Percentiles rank a stretch among this genome's conserved stretches.
These are phyloP conservation scores for Helobdella robusta DNA, from an alignment of 2,888 invertebrate species.

Conservation along the genomic window DNA sequence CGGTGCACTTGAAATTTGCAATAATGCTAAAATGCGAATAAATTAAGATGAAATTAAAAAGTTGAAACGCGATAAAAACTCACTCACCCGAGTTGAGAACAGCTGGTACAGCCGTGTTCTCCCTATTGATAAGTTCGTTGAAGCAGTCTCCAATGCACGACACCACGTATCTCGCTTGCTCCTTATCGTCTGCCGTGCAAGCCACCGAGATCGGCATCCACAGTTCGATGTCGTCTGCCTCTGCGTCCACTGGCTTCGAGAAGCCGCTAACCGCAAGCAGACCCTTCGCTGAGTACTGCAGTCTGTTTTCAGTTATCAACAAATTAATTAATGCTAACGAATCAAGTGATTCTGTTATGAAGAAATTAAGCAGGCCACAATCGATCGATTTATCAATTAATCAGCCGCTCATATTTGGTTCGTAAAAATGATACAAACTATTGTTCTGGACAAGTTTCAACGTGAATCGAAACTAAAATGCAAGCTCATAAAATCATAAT, in stretches of 20 bases:
- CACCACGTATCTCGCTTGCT: slow-evolving; percentile 59
- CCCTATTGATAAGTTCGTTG: not conserved
- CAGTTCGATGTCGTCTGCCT: slow-evolving; percentile 53
- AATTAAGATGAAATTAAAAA: not conserved
- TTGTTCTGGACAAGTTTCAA: no score
- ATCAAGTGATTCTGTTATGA: no score
- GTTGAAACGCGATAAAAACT: not conserved
- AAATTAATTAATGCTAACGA: no score
- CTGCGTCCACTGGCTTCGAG: slow-evolving; percentile 68
- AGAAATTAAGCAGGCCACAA: no score
- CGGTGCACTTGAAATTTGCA: not conserved
- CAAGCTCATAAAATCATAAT: no score
- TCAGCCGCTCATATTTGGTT: no score
- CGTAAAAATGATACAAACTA: no score
- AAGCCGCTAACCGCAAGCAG: slow-evolving; percentile 83
- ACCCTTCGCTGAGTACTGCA: slow-evolving; percentile 78
- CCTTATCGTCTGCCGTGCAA: slow-evolving; percentile 65
- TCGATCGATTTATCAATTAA: no score
- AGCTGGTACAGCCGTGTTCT: not conserved
- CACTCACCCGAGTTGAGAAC: not conserved
- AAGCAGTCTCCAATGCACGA: slow-evolving; percentile 18
- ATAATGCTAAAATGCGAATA: not conserved
- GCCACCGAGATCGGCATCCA: slow-evolving; percentile 41
- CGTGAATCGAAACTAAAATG: no score
- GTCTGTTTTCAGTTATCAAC: no score